Percentiles rank a stretch among this genome's conserved stretches.
phyloP scores from a whole-genome alignment of 2,888 invertebrate species.

The Pristionchus mayeri region DNA sequence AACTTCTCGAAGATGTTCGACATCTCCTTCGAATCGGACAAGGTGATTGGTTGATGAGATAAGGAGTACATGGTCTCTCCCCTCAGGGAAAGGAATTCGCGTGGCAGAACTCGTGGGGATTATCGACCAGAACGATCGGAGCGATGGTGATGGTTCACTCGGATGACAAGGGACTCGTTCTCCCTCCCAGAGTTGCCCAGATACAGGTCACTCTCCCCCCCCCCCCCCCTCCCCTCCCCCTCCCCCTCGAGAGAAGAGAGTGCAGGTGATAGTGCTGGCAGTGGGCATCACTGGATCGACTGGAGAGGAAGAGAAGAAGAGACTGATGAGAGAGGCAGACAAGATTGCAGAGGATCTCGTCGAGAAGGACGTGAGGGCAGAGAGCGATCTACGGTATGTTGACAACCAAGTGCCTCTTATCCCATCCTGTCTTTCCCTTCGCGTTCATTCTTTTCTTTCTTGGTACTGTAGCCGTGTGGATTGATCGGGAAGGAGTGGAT shows the following conservation, averaged over 20 bases:
- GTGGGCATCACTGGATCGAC: constrained; percentile 93
- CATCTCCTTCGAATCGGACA: constrained; percentile 86
- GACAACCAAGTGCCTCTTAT: too few species aligned
- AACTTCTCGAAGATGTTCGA: constrained; percentile 99
- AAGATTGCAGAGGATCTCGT: constrained; percentile 81
- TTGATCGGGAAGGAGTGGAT: too few species aligned
- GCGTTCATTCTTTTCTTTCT: too few species aligned
- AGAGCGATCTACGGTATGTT: constrained; percentile 85
- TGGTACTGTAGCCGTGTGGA: too few species aligned
- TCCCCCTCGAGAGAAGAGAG: background rate
- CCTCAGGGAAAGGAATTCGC: constrained; percentile 80
- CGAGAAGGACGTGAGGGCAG: constrained; percentile 83
- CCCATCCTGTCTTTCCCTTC: too few species aligned
- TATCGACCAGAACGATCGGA: constrained; percentile 96
- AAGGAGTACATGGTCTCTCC: background rate
- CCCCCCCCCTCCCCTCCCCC: too few species aligned
- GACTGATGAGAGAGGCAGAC: constrained; percentile 79
- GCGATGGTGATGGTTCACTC: constrained; percentile 87
- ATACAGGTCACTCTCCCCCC: too few species aligned
- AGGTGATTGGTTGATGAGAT: background rate
- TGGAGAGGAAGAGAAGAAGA: constrained; percentile 83
- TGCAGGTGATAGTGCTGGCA: constrained; percentile 88
- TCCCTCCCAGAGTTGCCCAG: constrained; percentile 92
- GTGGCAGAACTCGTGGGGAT: constrained; percentile 98
- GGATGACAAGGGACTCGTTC: constrained; percentile 94